Base-by-base conservation (phyloP, 2,113 vertebrate genomes). In the Pseudolaguvia tuberculata region DNA sequence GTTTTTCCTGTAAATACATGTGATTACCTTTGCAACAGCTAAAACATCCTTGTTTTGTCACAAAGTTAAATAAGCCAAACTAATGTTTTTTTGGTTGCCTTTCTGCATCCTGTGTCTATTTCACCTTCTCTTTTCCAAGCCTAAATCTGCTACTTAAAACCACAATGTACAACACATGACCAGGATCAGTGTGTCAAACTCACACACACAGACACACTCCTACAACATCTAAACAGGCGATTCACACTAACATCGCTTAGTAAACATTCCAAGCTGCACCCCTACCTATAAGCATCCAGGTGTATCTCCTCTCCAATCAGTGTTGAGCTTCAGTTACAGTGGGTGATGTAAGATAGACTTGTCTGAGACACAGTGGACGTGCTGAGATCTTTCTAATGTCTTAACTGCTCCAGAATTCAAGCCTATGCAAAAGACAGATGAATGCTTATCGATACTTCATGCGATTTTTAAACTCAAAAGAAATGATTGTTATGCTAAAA, bases 111-210 rank as follows among this genome's bases (percentile, higher is more conserved):
- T 42, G 6, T 6, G 21, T 72, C 42, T 73, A 14, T 62, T 18
- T 52, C 47, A 13, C 51, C n/a, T 73, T 56, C 61, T 23, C 20
- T 20, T 12, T 27, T 63, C 39, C 9, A 13, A 71, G 48, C 6
- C 17, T 20, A 5, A 29, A 73, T 14, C 31, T 23, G 48, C 27
- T 52, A 51, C 53, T 73, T 68, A 76, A 53, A 68, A 58, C 42
- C 59, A 18, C 72, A 74, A 55, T 65, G 25, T 65, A 17, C 47
- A 47, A 47, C 52, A 57, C 73, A 57, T 15, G 29, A 57, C 27
- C 25, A 58, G 53, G 42, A 62, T 57, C 17, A 62, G 55, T 52
- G 21, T 56, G 21, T n/a, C 31, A 35, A 3, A 6, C 31, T 3
- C 31, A 35, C 31, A 35, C 31, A 35, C 31, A 35, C 31, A 6